Evolutionary conservation across 2,797 vertebrate species (phyloP), one percentile per base, ranked within the genome.

Genomic region (Chloroceryle amazona): DNA sequence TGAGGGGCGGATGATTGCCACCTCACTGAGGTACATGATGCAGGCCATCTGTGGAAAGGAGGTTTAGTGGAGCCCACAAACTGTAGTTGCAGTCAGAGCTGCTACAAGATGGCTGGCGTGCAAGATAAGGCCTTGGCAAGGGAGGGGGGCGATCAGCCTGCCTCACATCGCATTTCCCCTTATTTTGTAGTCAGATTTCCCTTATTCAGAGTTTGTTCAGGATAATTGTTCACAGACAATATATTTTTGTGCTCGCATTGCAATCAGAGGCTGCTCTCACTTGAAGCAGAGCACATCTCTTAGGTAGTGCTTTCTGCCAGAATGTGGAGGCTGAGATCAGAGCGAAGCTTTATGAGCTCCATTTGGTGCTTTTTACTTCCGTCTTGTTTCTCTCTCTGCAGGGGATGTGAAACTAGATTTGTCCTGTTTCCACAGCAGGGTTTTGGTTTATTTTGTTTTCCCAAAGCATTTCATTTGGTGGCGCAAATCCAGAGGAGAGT

Each of bases 401-500:
- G 94, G 85, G 96, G 96, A 98, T 96, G 93, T 96, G 93, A 97
- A 97, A 97, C 91, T 97, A 93, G 94, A 95, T 97, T 96, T 97
- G 96, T 96, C 96, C 91, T 97, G 89, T 97, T 97, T 98, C 95
- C 96, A 75, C 80, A 97, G 97, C 96, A 95, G 98, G 97, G 97
- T 98, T 98, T 97, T 96, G 72, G 93, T 97, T 97, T 97, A 95
- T 97, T 97, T 98, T 98, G 90, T 96, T 98, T 98, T 97, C 97
- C 97, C 91, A 85, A 96, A 96, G 96, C 97, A 93, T 97, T 98
- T 97, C 95, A 98, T 97, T 97, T 9, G 85, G 80, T 97, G 95
- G 97, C 97, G 54, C 80, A 94, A 95, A 97, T 98, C 96, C 95
- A 97, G 96, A 96, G 82, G 93, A 95, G 94, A 95, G 95, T 94